These are phyloP conservation scores for Ganaspis sp. DNA, from an alignment of 1,140 invertebrate genomes.

Conservation along the genomic window DNA sequence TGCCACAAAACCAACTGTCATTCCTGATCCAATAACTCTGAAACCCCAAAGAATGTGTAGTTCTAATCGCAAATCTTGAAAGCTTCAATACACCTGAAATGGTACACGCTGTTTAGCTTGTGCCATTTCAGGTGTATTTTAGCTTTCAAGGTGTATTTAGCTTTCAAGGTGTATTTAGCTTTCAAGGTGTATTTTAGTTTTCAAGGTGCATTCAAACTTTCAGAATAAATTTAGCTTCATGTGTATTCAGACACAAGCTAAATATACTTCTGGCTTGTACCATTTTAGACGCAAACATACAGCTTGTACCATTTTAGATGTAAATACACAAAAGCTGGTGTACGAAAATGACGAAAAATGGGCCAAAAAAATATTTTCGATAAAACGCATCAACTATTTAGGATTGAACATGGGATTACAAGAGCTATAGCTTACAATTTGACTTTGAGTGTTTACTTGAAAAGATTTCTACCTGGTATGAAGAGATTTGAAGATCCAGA, in stretches of 20 bases:
- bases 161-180: too few species aligned
- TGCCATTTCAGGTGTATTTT: too few species aligned
- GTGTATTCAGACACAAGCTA: too few species aligned
- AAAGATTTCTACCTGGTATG: slow-evolving; percentile 12
- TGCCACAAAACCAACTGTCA: background rate
- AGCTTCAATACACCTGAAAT: background rate
- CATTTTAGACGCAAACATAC: too few species aligned
- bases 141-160: too few species aligned
- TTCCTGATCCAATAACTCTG: background rate
- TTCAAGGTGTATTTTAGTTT: too few species aligned
- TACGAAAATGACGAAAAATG: too few species aligned
- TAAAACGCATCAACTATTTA: background rate
- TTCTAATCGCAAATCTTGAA: background rate
- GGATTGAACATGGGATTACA: slow-evolving; percentile 1
- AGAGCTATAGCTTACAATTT: background rate
- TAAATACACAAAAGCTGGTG: too few species aligned
- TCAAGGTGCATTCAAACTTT: too few species aligned
- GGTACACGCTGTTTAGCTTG: background rate
- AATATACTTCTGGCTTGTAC: too few species aligned
- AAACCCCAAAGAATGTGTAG: background rate
- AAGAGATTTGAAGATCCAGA: background rate
- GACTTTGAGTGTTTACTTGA: background rate
- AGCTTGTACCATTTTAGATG: too few species aligned
- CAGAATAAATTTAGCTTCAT: too few species aligned
- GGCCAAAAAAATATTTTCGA: background rate